Percentiles rank a stretch among this genome's conserved stretches.
These are phyloP conservation scores for Eulemur rubriventer DNA, from an alignment of 2,797 vertebrate genomes.

Conservation along the genomic window DNA sequence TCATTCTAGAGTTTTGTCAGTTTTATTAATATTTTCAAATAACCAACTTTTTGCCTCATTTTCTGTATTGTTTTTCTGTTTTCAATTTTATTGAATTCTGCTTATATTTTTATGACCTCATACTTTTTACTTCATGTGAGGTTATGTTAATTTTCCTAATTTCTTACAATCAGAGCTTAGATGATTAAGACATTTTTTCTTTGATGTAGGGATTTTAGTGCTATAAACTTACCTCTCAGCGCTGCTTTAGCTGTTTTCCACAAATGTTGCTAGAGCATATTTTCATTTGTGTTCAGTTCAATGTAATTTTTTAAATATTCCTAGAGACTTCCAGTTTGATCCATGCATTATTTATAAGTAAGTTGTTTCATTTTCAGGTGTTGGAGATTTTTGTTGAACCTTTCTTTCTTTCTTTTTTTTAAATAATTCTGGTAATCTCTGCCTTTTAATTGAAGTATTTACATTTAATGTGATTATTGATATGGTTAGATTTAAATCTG, in stretches of 20 bases:
- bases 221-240: neutral
- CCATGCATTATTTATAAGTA: neutral
- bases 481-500: neutral
- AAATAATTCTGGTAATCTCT: neutral
- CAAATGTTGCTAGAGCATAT: neutral
- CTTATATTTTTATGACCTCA: neutral
- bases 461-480: neutral
- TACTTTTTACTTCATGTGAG: neutral
- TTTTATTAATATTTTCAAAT: neutral
- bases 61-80: neutral
- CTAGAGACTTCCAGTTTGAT: neutral
- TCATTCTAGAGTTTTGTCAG: neutral
- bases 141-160: neutral
- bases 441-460: neutral
- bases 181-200: neutral
- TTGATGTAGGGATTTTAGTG: neutral
- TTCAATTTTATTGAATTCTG: neutral
- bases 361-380: neutral
- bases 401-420: neutral
- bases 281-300: neutral
- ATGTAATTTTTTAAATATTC: neutral
- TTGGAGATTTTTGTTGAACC: neutral
- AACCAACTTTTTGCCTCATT: neutral
- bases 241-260: neutral
- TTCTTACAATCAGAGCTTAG: neutral